Percentiles rank a stretch among this genome's conserved stretches.
phyloP scores from a whole-genome alignment of 2,888 invertebrate species.

The Sericinus montela region DNA sequence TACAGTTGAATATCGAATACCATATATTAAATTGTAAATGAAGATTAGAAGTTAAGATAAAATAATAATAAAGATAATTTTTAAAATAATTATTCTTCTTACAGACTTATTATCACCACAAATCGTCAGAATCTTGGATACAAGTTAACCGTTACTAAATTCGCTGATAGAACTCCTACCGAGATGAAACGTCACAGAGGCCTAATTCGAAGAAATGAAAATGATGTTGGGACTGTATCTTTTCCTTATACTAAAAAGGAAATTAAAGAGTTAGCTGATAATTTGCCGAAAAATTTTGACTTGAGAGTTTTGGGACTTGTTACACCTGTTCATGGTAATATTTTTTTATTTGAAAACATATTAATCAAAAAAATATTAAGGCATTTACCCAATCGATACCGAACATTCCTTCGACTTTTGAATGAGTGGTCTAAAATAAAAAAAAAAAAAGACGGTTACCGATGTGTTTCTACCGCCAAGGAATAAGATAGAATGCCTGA shows the following conservation, averaged over 20 bases:
- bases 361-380: too few species aligned
- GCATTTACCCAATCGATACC: too few species aligned
- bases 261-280: conserved; percentile 28
- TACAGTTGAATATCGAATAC: too few species aligned
- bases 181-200: conserved; percentile 46
- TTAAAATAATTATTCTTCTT: too few species aligned
- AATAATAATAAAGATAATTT: too few species aligned
- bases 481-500: too few species aligned
- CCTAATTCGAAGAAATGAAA: conserved; percentile 33
- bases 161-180: conserved; percentile 50
- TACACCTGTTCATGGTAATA: conserved; percentile 47
- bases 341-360: background rate
- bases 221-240: conserved; percentile 41
- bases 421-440: too few species aligned
- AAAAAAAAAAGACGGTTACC: too few species aligned
- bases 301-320: conserved; percentile 45
- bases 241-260: conserved; percentile 47
- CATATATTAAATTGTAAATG: too few species aligned
- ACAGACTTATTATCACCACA: conserved; percentile 37
- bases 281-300: conserved; percentile 47
- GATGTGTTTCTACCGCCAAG: too few species aligned
- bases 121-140: conserved; percentile 47
- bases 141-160: conserved; percentile 50
- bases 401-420: too few species aligned
- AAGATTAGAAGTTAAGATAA: too few species aligned